Evolutionary conservation across 2,888 invertebrate genomes (phyloP).

Genomic region (Lepidocyrtinus sp.): DNA sequence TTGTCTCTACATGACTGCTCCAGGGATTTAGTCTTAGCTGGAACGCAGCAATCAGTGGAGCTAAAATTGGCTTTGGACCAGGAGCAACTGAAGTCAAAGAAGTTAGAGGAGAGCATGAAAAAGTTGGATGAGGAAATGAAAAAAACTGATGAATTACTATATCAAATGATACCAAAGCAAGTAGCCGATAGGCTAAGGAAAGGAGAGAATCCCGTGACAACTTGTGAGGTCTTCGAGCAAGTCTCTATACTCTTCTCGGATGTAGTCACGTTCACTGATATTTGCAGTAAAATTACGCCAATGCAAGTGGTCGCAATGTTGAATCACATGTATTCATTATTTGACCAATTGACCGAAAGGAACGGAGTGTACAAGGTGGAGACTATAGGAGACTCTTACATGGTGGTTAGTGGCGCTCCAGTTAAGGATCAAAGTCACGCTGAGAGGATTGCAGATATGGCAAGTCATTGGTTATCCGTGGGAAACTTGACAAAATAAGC

Average conservation of each 20-base stretch:
- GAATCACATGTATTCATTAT: constrained; percentile 92
- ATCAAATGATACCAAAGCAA: constrained; percentile 99
- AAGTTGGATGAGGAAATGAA: constrained; percentile 97
- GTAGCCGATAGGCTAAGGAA: constrained; percentile 93
- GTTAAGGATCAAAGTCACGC: constrained; percentile 92
- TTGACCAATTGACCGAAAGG: constrained; percentile 92
- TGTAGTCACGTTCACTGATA: constrained; percentile 96
- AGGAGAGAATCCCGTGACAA: constrained; percentile 96
- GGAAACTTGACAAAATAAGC: no score
- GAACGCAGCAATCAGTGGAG: constrained; percentile 97
- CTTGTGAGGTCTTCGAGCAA: constrained; percentile 93
- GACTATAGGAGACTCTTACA: constrained; percentile 78
- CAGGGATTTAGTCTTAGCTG: constrained; percentile 96
- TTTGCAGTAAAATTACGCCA: constrained; percentile 94
- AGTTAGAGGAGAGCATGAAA: constrained; percentile 95
- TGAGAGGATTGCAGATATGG: constrained; percentile 94
- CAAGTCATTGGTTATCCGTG: no score
- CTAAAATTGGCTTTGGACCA: constrained; percentile 95
- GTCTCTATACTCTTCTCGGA: constrained; percentile 97
- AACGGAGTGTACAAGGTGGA: constrained; percentile 94
- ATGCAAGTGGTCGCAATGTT: constrained; percentile 97
- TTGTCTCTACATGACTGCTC: constrained; percentile 99
- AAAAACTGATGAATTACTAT: constrained; percentile 93
- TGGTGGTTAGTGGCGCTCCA: constrained; percentile 96
- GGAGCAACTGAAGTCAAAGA: constrained; percentile 96